Base-by-base conservation (phyloP, 2,113 vertebrate genomes). In the Corvus moneduloides region DNA sequence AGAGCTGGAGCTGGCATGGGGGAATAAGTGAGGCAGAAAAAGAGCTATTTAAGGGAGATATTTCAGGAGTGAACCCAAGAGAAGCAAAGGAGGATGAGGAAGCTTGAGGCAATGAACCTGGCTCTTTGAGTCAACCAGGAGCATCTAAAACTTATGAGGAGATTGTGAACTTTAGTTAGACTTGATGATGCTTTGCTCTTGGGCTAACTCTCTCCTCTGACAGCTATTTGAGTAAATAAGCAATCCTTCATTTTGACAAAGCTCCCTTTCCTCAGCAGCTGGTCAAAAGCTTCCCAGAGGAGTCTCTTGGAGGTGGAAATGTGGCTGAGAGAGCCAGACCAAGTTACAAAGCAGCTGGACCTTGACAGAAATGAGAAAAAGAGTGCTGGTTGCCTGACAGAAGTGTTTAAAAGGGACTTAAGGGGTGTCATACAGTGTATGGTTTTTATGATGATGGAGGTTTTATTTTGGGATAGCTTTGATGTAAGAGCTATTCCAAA, bases 391-490 rank as follows among this genome's bases (percentile, higher is more conserved):
- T 86, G 59, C 51, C 48, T 88, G 63, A 79, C 52, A 87, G 39
- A 46, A 55, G 26, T 63, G 24, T 84, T 78, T 91, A 56, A 78
- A 88, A 71, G 19, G 49, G 61, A 46, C 54, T 81, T 86, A 58
- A 58, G 10, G 32, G 16, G 6, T 73, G 14, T 64, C 49, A 82
- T 75, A 33, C 32, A 76, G 56, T 54, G 13, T 41, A 78, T 52
- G 11, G 30, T 59, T 83, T 78, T 41, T 15, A 76, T 62, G 22
- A 68, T 13, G 21, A 68, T 17, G 16, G 37, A 64, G 41, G 61
- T 58, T 92, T 94, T 96, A 84, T 93, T 92, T 89, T 89, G 49
- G 37, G 62, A 72, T 79, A 79, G 22, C 28, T 92, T 84, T 61
- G 84, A 11, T 13, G 9, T 32, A 84, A 86, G 52, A 90, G 20